These are phyloP conservation scores for Gasterosteus aculeatus DNA, from an alignment of 2,113 vertebrate species.

Conservation along the genomic window DNA sequence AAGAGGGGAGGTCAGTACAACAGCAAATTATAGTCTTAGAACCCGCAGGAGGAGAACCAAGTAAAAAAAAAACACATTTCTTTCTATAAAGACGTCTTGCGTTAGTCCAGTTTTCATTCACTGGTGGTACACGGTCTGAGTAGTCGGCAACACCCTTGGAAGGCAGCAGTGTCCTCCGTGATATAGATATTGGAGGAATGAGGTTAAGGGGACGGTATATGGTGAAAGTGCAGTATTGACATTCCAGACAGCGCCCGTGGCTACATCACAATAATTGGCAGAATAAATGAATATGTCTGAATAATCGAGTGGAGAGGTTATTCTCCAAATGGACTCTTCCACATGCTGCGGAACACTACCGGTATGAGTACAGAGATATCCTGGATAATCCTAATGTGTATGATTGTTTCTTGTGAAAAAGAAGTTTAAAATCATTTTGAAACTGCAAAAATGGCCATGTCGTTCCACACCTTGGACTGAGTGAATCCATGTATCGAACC, in stretches of 20 bases:
- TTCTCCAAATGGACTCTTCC: conserved; percentile 6
- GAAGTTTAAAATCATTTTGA: neutral
- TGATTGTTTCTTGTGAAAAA: neutral
- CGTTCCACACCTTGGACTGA: conserved; percentile 5
- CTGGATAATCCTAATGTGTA: no score
- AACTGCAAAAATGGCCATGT: neutral
- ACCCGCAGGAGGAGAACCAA: neutral
- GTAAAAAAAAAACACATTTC: neutral
- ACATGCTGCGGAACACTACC: conserved; percentile 22
- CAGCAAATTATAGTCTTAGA: conserved; percentile 7
- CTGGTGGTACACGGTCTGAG: neutral
- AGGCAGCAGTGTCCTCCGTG: conserved; percentile 1
- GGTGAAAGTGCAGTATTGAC: conserved; percentile 35
- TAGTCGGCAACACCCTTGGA: neutral
- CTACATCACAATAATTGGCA: conserved; percentile 60
- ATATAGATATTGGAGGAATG: conserved; percentile 54
- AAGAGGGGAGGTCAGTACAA: conserved; percentile 19
- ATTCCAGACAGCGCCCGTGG: conserved; percentile 36
- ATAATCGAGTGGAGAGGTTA: conserved; percentile 56
- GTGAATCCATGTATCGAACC: no score
- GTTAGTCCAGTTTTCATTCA: neutral
- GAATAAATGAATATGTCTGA: conserved; percentile 60
- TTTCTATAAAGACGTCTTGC: neutral
- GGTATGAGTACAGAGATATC: neutral
- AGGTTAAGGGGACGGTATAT: conserved; percentile 38